Conservation (phyloP, 2,888 invertebrate species). For the Eudemis profundana region DNA sequence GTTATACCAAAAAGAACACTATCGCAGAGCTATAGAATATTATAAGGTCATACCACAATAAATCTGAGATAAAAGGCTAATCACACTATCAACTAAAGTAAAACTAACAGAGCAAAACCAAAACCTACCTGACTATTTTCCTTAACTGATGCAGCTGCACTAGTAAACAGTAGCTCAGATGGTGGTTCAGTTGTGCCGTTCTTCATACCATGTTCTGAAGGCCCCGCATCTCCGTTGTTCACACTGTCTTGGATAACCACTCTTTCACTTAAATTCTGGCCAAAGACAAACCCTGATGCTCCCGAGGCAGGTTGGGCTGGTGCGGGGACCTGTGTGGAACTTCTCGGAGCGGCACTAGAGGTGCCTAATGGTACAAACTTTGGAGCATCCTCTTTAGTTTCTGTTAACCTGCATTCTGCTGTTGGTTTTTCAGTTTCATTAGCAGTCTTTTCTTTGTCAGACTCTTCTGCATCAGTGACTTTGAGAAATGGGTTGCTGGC, state of each 20-base stretch:
- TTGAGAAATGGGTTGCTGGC: conserved; percentile 73
- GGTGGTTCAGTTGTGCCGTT: conserved; percentile 88
- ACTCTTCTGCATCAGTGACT: conserved; percentile 53
- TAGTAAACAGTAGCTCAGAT: conserved; percentile 90
- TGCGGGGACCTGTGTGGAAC: conserved; percentile 82
- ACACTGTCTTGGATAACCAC: conserved; percentile 88
- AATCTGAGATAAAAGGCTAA: too few species aligned
- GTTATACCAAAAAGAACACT: too few species aligned
- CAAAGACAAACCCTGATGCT: conserved; percentile 92
- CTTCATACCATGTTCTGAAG: conserved; percentile 73
- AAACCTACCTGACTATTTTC: conserved; percentile 73
- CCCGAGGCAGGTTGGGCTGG: conserved; percentile 65
- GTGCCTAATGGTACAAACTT: conserved; percentile 81
- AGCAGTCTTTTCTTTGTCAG: conserved; percentile 49
- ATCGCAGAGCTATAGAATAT: too few species aligned
- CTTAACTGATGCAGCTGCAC: conserved; percentile 86
- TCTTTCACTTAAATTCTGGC: conserved; percentile 95
- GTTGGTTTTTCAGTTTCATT: conserved; percentile 55
- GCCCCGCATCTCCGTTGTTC: conserved; percentile 76
- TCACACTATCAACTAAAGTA: not conserved
- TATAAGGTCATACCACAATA: too few species aligned
- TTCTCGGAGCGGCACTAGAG: conserved; percentile 64
- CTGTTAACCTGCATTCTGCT: conserved; percentile 64
- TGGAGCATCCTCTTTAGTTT: conserved; percentile 68
- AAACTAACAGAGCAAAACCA: conserved; percentile 12